A percentile compares a stretch with the other conserved stretches of the same genome.
phyloP scores from a whole-genome alignment of 2,888 invertebrate genomes.

The Boloria selene region DNA sequence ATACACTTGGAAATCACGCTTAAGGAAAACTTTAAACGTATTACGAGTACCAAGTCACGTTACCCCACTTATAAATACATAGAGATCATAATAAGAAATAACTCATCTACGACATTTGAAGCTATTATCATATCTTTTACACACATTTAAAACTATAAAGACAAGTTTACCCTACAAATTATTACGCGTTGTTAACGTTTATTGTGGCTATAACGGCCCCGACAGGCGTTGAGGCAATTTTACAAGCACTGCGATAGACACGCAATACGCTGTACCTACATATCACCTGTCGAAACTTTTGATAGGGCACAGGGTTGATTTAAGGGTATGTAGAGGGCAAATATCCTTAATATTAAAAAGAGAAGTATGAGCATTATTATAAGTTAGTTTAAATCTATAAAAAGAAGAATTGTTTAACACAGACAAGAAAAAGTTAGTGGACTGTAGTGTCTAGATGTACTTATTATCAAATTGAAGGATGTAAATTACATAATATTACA shows the following conservation, averaged over 20 bases:
- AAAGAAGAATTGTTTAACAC: too few relatives aligned
- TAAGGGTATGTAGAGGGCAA: conserved; percentile 6
- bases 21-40: too few relatives aligned
- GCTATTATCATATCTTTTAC: conserved; percentile 16
- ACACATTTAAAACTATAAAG: conserved; percentile 11
- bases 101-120: neutral
- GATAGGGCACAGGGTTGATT: neutral
- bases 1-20: too few relatives aligned
- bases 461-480: too few relatives aligned
- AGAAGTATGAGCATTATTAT: too few relatives aligned
- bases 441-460: too few relatives aligned
- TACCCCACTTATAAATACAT: neutral
- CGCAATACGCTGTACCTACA: neutral
- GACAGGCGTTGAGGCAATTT: conserved; percentile 15
- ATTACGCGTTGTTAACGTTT: conserved; percentile 26
- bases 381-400: too few relatives aligned
- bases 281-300: conserved; percentile 48
- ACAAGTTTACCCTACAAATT: conserved; percentile 7
- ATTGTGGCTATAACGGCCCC: conserved; percentile 20
- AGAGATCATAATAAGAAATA: neutral
- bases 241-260: conserved; percentile 1
- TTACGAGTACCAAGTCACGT: too few relatives aligned
- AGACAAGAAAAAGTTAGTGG: too few relatives aligned
- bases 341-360: neutral
- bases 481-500: too few relatives aligned